These are phyloP conservation scores for Conopomorpha cramerella DNA, from an alignment of 1,140 invertebrate species.

Conservation along the genomic window DNA sequence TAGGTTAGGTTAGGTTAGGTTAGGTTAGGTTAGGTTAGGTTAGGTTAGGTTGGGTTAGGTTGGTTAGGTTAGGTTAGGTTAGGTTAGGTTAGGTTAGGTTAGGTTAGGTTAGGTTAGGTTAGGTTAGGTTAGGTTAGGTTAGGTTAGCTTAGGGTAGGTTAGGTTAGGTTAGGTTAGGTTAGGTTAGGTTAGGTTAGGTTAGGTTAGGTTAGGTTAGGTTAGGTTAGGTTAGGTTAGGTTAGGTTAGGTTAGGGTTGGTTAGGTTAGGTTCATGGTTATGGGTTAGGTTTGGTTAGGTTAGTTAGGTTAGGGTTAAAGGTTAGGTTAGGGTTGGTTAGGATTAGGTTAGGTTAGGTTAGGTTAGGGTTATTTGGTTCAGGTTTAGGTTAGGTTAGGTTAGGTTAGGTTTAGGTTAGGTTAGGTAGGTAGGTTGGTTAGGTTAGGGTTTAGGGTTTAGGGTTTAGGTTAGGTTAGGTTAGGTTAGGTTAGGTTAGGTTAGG, in stretches of 20 bases:
- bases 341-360: slow-evolving; percentile 7
- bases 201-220: slow-evolving; percentile 1
- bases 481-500: slow-evolving; percentile 11
- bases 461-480: slow-evolving; percentile 11
- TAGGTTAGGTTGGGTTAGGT: slow-evolving; percentile 2
- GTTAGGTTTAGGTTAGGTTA: too few relatives aligned
- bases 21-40: slow-evolving; percentile 1
- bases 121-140: background rate
- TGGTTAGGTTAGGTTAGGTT: background rate
- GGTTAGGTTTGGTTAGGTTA: background rate
- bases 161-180: slow-evolving; percentile 1
- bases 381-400: slow-evolving; percentile 7
- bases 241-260: too few relatives aligned
- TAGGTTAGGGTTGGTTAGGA: slow-evolving; percentile 1
- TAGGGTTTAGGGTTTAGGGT: slow-evolving; percentile 6
- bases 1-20: slow-evolving; percentile 1
- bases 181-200: slow-evolving; percentile 1
- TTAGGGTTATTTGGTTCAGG: slow-evolving; percentile 7
- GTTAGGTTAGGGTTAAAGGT: background rate
- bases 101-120: too few relatives aligned
- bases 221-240: slow-evolving; percentile 1
- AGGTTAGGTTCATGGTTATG: background rate
- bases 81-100: background rate
- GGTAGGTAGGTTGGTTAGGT: too few relatives aligned
- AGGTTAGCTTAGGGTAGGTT: too few relatives aligned